Base-by-base conservation (phyloP, 2,113 vertebrate genomes). In the Brachirus orientalis region DNA sequence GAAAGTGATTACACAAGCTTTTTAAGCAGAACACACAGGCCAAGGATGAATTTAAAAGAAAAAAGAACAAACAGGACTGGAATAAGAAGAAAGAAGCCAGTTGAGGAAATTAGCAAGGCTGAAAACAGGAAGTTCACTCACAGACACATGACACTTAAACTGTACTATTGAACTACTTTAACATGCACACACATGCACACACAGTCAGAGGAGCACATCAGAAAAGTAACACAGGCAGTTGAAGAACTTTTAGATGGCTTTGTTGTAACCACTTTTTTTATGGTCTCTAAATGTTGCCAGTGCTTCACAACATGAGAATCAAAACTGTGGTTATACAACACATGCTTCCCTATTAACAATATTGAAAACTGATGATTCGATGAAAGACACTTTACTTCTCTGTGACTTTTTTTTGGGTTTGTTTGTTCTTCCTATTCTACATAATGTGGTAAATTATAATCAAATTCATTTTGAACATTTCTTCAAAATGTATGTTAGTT, bases 121-220 rank as follows among this genome's bases (percentile, higher is more conserved):
- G 5, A 69, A 74, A 86, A 85, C 28, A 68, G 72, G 81, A 88
- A 83, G 60, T 73, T 56, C 9, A 69, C 8, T 69, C 54, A 60
- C 3, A 2, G 71, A 41, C 72, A 75, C 56, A 61, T 74, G 63
- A 57, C 35, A 59, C 17, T 33, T 22, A 18, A 61, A 61, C 17
- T 51, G 8, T 35, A 16, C 58, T 37, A 11, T 8, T 2, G 3
- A 14, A 5, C 12, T n/a, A 46, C 41, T 50, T 40, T 16, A 4
- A 51, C 22, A 28, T 22, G 40, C 18, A 3, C 20, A 28, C 20
- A 43, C 40, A 45, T 11, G 37, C n/a, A 28, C 1, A 28, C 1
- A 28, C 1, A 28, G 28, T 44, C 10, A 35, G n/a, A 35, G 14
- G 11, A 18, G 12, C 7, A 40, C 10, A 18, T 36, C 0, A 28